Percentiles rank a stretch among this genome's conserved stretches.
phyloP scores from a whole-genome alignment of 2,113 vertebrate species.

The Charina bottae region DNA sequence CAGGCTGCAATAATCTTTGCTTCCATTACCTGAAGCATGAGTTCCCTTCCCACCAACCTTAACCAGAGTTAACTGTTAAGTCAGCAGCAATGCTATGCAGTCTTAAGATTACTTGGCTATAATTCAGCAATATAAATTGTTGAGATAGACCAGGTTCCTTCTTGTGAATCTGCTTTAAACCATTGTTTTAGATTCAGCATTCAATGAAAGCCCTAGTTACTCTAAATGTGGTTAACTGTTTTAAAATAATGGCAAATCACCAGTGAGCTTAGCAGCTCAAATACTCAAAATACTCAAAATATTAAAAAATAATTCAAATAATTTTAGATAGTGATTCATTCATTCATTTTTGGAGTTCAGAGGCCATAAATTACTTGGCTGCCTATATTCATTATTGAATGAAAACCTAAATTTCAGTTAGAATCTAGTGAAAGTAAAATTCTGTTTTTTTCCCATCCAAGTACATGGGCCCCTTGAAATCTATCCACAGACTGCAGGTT shows the following conservation, averaged over 20 bases:
- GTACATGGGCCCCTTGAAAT: not conserved
- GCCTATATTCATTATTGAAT: not conserved
- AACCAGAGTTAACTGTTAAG: not conserved
- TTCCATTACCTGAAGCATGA: not conserved
- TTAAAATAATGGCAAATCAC: not conserved
- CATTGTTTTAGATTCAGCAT: not conserved
- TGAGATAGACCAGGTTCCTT: not conserved
- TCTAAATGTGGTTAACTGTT: not conserved
- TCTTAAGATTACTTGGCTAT: not conserved
- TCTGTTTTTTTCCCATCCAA: not conserved
- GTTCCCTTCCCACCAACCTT: not conserved
- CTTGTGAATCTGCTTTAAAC: not conserved
- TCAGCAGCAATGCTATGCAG: not conserved
- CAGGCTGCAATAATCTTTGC: not conserved
- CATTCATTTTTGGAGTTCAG: not conserved
- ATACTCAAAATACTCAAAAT: not conserved
- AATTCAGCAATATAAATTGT: not conserved
- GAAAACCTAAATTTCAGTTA: not conserved
- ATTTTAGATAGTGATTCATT: not conserved
- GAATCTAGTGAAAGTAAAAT: not conserved
- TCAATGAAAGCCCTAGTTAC: not conserved
- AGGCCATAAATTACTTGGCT: not conserved
- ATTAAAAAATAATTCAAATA: not conserved
- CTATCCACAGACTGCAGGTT: not conserved
- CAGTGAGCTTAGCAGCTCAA: not conserved